Percentiles rank a stretch among this genome's conserved stretches.
Conservation (phyloP, 2,888 invertebrate species). For the Plagiodera versicolora region DNA sequence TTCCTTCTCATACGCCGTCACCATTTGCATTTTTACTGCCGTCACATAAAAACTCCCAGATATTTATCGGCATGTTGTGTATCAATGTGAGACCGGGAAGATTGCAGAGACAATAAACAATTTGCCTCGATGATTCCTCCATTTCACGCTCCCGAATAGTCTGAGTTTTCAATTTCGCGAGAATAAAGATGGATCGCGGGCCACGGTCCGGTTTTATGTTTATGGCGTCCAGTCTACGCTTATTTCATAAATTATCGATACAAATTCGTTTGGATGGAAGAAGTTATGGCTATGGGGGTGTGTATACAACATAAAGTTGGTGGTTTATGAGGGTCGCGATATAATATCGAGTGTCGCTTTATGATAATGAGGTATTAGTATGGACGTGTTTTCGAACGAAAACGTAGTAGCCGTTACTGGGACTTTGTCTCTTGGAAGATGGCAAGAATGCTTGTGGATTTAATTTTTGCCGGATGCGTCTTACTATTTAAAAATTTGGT, state of each 20-base stretch:
- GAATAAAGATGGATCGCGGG: slow-evolving; percentile 38
- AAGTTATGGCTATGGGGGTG: background rate
- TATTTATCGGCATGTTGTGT: slow-evolving; percentile 29
- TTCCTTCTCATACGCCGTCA: background rate
- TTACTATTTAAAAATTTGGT: no score
- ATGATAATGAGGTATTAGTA: background rate
- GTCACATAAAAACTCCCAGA: slow-evolving; percentile 24
- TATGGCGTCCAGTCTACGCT: slow-evolving; percentile 26
- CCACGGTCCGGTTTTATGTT: slow-evolving; percentile 36
- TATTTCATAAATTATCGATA: slow-evolving; percentile 30
- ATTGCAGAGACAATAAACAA: slow-evolving; percentile 20
- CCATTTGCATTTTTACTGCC: slow-evolving; percentile 29
- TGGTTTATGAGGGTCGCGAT: background rate
- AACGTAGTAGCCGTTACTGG: no score
- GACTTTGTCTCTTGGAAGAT: no score
- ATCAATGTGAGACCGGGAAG: slow-evolving; percentile 11
- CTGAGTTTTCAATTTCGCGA: slow-evolving; percentile 29
- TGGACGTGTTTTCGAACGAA: background rate
- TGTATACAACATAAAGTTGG: background rate
- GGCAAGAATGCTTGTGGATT: no score
- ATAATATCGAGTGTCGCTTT: background rate
- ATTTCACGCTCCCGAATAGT: slow-evolving; percentile 15
- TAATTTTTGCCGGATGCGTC: no score
- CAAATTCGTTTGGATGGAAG: slow-evolving; percentile 25
- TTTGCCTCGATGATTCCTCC: slow-evolving; percentile 3